phyloP scores from a whole-genome alignment of 2,797 vertebrate genomes.

The Rhodeus uyekii region DNA sequence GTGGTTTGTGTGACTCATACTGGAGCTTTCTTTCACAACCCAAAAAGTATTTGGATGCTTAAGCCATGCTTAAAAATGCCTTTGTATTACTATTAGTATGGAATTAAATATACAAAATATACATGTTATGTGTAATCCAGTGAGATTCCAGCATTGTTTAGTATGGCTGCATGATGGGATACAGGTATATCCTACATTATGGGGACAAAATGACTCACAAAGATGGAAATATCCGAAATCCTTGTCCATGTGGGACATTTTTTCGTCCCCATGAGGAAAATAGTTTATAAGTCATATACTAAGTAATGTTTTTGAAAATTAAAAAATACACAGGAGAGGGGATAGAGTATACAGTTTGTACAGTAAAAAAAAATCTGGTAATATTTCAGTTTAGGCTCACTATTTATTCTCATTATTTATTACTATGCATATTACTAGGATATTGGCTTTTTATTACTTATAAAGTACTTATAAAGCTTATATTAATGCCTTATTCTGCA shows the following conservation, averaged over 20 bases:
- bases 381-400: no score
- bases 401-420: no score
- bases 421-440: no score
- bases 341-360: background rate
- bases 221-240: background rate
- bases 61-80: background rate
- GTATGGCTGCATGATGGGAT: background rate
- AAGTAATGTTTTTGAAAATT: background rate
- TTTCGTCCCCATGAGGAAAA: background rate
- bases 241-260: background rate
- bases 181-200: no score
- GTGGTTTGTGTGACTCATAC: conserved; percentile 26
- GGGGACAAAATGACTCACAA: background rate
- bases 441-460: no score
- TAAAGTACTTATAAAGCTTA: no score
- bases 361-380: no score
- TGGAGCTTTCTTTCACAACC: background rate
- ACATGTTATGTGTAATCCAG: background rate
- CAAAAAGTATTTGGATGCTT: conserved; percentile 8
- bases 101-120: background rate
- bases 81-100: background rate
- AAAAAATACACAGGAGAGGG: background rate
- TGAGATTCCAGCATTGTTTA: background rate
- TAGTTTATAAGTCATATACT: background rate
- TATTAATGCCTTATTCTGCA: background rate